phyloP scores from a whole-genome alignment of 2,797 vertebrate species.

The Streptopelia turtur region DNA sequence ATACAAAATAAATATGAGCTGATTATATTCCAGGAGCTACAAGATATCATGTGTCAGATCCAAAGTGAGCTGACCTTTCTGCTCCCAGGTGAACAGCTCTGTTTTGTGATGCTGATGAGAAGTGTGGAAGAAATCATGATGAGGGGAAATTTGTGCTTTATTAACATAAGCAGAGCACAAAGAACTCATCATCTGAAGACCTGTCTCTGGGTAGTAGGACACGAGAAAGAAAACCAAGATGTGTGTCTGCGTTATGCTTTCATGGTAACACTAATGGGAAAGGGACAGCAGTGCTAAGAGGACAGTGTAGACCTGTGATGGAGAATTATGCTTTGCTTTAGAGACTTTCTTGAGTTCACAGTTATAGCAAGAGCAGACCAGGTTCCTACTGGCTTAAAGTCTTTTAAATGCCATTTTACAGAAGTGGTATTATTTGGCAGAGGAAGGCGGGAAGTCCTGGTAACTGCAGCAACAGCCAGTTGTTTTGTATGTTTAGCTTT shows the following conservation, averaged over 20 bases:
- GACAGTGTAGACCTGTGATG: background rate
- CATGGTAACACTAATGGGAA: conserved; percentile 37
- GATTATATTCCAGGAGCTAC: conserved; percentile 58
- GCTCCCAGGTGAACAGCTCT: conserved; percentile 44
- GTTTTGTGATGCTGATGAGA: conserved; percentile 47
- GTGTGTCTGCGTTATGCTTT: background rate
- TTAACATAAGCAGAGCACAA: conserved; percentile 23
- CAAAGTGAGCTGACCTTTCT: conserved; percentile 68
- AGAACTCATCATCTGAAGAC: conserved; percentile 9
- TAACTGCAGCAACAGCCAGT: background rate
- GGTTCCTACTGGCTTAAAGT: conserved; percentile 5
- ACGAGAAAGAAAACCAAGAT: background rate
- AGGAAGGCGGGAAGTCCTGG: background rate
- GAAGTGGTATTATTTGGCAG: background rate
- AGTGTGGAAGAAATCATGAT: conserved; percentile 50
- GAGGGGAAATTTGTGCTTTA: conserved; percentile 1
- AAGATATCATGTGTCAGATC: conserved; percentile 12
- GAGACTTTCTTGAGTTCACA: background rate
- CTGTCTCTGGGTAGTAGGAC: conserved; percentile 24
- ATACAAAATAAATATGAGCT: conserved; percentile 44
- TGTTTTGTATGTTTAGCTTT: background rate
- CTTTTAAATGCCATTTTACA: background rate
- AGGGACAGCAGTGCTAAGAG: background rate
- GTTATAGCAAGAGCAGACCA: background rate
- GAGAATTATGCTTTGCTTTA: background rate